A percentile compares a stretch with the other conserved stretches of the same genome.
Evolutionary conservation across 2,797 vertebrate genomes (phyloP).

Genomic region (Scolopax bukidnonensis): DNA sequence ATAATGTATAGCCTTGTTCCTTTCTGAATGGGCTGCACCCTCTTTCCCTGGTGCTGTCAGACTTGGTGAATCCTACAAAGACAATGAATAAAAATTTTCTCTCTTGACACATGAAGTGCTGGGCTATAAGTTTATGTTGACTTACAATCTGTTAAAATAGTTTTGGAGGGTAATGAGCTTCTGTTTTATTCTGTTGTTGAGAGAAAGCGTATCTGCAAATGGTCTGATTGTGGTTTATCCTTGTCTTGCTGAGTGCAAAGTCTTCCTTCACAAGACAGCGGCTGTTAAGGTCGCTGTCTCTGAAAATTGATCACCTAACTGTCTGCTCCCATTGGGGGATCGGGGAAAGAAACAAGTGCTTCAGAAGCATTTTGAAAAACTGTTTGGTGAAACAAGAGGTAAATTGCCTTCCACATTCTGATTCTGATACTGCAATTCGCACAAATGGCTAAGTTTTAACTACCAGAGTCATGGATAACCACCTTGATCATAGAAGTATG

Average conservation of each 20-base stretch:
- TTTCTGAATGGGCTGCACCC: fast-evolving
- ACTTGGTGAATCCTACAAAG: background rate
- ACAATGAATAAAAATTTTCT: background rate
- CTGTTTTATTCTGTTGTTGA: background rate
- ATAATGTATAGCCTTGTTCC: fast-evolving
- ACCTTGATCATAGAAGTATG: background rate
- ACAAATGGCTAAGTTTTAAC: background rate
- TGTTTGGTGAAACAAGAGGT: background rate
- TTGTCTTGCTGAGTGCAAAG: background rate
- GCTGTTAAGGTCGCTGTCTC: background rate
- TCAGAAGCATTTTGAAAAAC: background rate
- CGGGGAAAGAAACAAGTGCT: background rate
- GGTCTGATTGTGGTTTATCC: background rate
- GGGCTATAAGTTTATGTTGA: background rate
- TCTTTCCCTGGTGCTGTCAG: background rate
- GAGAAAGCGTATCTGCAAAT: background rate
- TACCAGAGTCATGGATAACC: background rate
- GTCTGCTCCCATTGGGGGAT: background rate
- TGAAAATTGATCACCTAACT: background rate
- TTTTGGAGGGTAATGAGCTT: background rate
- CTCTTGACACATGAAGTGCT: background rate
- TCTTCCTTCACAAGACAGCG: background rate
- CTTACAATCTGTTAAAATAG: background rate
- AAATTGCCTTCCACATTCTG: background rate
- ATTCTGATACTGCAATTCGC: background rate